Evolutionary conservation across 2,113 vertebrate genomes (phyloP).

Genomic region (Buteo buteo): DNA sequence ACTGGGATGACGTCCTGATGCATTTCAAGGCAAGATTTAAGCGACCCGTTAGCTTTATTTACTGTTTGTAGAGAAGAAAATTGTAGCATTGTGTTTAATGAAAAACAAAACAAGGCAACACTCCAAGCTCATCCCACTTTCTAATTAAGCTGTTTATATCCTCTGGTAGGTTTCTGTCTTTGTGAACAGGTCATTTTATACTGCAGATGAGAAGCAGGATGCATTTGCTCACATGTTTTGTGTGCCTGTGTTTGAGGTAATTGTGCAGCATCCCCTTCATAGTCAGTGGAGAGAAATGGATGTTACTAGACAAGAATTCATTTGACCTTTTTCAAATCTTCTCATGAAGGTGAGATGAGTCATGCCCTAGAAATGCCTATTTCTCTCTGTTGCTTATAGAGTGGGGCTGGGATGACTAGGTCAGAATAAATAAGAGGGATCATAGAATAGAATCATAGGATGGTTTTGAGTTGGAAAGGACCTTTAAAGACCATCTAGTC

Average conservation of each 20-base stretch:
- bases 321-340: constrained; percentile 12
- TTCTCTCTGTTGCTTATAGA: neutral
- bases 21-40: neutral
- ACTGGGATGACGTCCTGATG: neutral
- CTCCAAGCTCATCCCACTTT: neutral
- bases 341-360: neutral
- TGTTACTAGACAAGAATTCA: neutral
- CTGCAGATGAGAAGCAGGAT: neutral
- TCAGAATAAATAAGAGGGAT: neutral
- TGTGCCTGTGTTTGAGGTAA: neutral
- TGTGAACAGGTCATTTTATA: neutral
- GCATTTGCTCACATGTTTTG: neutral
- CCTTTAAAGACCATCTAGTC: neutral
- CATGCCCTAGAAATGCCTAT: neutral
- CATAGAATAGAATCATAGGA: neutral
- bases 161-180: neutral
- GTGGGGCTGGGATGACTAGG: neutral
- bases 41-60: neutral
- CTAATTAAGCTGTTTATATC: neutral
- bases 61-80: neutral
- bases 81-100: neutral
- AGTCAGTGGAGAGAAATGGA: neutral
- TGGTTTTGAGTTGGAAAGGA: neutral
- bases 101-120: neutral
- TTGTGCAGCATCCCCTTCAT: neutral